phyloP scores from a whole-genome alignment of 2,888 invertebrate species.

The Mythimna pallens region DNA sequence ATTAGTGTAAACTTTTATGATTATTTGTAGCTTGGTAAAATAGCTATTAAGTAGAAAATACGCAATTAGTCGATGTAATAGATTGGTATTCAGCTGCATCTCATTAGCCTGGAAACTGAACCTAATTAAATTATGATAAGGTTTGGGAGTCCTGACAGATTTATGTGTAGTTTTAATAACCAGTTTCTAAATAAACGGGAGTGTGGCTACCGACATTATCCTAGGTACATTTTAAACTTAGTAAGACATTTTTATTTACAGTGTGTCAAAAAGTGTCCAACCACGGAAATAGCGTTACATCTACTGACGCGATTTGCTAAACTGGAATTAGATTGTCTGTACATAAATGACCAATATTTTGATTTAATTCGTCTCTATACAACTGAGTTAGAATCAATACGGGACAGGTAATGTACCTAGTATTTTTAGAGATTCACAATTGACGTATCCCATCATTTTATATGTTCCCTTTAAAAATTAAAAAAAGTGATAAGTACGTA shows the following conservation, averaged over 20 bases:
- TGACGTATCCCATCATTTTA: background rate
- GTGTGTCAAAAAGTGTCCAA: constrained; percentile 87
- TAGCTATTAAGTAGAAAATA: background rate
- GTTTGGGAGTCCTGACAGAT: background rate
- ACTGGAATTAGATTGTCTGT: constrained; percentile 93
- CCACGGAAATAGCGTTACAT: constrained; percentile 88
- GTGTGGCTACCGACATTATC: background rate
- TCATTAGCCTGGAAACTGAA: background rate
- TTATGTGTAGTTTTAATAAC: background rate
- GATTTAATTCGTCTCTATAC: constrained; percentile 93
- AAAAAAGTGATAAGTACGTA: background rate
- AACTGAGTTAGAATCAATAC: constrained; percentile 92
- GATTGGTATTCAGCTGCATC: background rate
- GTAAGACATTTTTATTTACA: constrained; percentile 61
- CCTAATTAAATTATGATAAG: background rate
- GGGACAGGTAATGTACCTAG: constrained; percentile 90
- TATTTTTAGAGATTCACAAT: background rate
- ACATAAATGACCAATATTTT: constrained; percentile 94
- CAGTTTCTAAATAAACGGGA: background rate
- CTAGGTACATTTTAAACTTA: background rate
- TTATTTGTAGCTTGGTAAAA: constrained; percentile 4
- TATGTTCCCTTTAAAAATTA: too few species aligned
- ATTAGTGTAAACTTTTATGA: constrained; percentile 83
- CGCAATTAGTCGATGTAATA: background rate
- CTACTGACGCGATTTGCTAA: constrained; percentile 92